These are phyloP conservation scores for Hirudo medicinalis DNA, from an alignment of 1,140 invertebrate species.

Conservation along the genomic window DNA sequence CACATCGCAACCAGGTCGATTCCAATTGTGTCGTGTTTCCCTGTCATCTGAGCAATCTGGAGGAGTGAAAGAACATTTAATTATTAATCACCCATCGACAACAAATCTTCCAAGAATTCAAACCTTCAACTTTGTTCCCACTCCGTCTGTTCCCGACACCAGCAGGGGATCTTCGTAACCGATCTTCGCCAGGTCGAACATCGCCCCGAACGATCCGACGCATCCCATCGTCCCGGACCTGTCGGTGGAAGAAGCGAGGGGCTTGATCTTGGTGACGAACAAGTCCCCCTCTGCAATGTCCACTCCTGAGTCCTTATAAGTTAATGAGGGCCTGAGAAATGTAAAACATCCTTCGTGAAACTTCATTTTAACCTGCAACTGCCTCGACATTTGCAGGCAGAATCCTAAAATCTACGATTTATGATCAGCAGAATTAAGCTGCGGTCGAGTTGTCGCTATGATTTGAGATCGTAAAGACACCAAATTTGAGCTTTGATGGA, in stretches of 20 bases:
- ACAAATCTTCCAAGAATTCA: neutral
- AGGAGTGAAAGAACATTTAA: conserved; percentile 19
- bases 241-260: conserved; percentile 47
- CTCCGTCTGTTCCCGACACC: conserved; percentile 87
- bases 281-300: conserved; percentile 79
- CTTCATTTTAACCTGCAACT: too few relatives aligned
- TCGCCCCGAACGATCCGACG: conserved; percentile 81
- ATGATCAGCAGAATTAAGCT: too few relatives aligned
- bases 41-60: conserved; percentile 65
- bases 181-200: conserved; percentile 63
- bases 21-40: conserved; percentile 70
- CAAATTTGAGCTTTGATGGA: too few relatives aligned
- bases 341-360: too few relatives aligned
- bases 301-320: conserved; percentile 81
- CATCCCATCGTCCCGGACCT: conserved; percentile 54
- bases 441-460: too few relatives aligned
- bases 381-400: too few relatives aligned
- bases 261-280: conserved; percentile 69
- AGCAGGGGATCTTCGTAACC: conserved; percentile 54
- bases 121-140: conserved; percentile 86
- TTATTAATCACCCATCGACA: neutral
- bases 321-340: conserved; percentile 42
- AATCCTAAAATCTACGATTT: too few relatives aligned
- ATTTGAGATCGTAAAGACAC: too few relatives aligned
- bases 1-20: conserved; percentile 95